A percentile compares a stretch with the other conserved stretches of the same genome.
These are phyloP conservation scores for Boulengeromyrus knoepffleri DNA, from an alignment of 2,113 vertebrate genomes.

Conservation along the genomic window DNA sequence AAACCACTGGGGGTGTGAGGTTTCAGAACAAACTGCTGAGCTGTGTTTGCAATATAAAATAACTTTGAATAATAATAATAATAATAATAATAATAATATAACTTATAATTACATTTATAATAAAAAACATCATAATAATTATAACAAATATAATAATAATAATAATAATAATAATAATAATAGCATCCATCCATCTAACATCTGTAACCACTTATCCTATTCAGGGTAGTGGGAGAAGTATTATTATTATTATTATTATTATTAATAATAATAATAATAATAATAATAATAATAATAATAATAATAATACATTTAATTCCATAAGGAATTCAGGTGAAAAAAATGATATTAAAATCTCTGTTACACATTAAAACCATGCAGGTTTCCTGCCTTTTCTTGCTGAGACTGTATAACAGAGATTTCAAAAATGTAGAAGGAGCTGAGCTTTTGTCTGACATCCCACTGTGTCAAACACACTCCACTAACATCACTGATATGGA, in stretches of 20 bases:
- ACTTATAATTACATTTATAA: background rate
- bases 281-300: background rate
- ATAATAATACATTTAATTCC: background rate
- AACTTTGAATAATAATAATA: no score
- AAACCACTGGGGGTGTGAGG: no score
- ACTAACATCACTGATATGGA: background rate
- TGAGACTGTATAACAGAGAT: background rate
- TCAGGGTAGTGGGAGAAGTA: background rate
- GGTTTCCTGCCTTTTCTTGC: background rate
- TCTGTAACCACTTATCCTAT: background rate
- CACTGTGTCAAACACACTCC: background rate
- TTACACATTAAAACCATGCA: background rate
- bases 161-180: no score
- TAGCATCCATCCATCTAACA: no score
- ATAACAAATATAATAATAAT: background rate
- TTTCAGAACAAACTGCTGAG: no score
- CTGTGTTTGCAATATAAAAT: no score
- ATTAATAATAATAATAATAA: background rate
- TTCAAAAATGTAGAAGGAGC: background rate
- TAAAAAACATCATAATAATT: background rate
- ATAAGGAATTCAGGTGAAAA: background rate
- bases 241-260: background rate
- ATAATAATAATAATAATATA: no score
- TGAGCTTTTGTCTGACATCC: background rate
- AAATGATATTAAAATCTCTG: background rate